Conservation (phyloP, 2,888 invertebrate species). For the Pantelozetes paolii region DNA sequence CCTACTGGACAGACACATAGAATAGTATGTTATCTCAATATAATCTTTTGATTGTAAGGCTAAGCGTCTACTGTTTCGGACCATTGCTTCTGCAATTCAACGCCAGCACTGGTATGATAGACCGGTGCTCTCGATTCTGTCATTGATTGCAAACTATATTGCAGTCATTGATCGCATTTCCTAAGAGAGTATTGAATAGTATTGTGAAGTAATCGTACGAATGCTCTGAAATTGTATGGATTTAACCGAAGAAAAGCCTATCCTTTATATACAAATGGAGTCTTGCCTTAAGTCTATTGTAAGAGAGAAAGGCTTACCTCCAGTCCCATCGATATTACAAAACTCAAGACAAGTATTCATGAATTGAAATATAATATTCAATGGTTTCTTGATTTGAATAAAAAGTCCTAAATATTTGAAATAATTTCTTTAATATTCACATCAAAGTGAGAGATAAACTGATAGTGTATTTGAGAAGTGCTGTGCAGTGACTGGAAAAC, state of each 20-base stretch:
- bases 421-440: not conserved
- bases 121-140: constrained; percentile 18
- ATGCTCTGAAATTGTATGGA: not conserved
- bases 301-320: not conserved
- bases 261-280: constrained; percentile 18
- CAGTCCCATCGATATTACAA: not conserved
- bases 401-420: not conserved
- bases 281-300: constrained; percentile 18
- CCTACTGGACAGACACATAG: not conserved
- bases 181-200: constrained; percentile 21
- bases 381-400: not conserved
- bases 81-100: constrained; percentile 25
- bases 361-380: too few relatives aligned
- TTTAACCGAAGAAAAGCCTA: constrained; percentile 8
- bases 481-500: constrained; percentile 2
- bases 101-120: constrained; percentile 7
- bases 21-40: constrained; percentile 17
- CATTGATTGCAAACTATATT: constrained; percentile 30
- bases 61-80: constrained; percentile 23
- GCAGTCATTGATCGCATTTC: constrained; percentile 23
- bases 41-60: constrained; percentile 20
- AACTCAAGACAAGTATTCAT: not conserved
- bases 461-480: not conserved
- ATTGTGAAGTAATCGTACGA: constrained; percentile 28
- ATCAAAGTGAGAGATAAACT: not conserved